Percentiles rank a stretch among this genome's conserved stretches.
Evolutionary conservation across 2,888 invertebrate genomes (phyloP).

Genomic region (Blastobasis adustella): DNA sequence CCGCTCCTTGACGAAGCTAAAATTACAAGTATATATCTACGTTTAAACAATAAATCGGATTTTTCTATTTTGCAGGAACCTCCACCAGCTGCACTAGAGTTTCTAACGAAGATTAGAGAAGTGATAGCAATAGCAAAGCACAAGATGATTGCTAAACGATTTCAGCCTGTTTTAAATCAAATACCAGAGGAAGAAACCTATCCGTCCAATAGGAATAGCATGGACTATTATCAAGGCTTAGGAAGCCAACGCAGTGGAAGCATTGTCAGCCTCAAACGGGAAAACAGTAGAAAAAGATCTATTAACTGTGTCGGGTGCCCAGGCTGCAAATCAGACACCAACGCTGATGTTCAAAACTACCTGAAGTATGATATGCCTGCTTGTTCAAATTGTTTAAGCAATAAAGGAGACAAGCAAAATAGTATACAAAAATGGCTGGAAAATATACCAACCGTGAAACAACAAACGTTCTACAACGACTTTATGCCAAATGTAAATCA

Average conservation of each 20-base stretch:
- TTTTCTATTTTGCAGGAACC: conserved; percentile 80
- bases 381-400: conserved; percentile 69
- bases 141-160: conserved; percentile 88
- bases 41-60: background rate
- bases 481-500: conserved; percentile 31
- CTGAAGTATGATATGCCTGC: conserved; percentile 59
- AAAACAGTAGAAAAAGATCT: conserved; percentile 75
- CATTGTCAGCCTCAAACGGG: conserved; percentile 74
- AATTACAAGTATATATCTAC: background rate
- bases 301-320: conserved; percentile 78
- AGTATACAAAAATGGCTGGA: conserved; percentile 86
- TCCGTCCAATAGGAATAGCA: conserved; percentile 62
- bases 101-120: conserved; percentile 90
- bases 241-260: conserved; percentile 73
- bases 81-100: conserved; percentile 92
- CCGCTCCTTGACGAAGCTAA: too few species aligned
- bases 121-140: conserved; percentile 92
- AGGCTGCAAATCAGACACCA: conserved; percentile 68
- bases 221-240: conserved; percentile 60
- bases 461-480: conserved; percentile 38
- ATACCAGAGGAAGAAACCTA: conserved; percentile 87
- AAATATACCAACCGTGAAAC: conserved; percentile 75
- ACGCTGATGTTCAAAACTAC: conserved; percentile 44
- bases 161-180: conserved; percentile 83
- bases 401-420: conserved; percentile 81